A percentile compares a stretch with the other conserved stretches of the same genome.
Conservation (phyloP, 1,140 invertebrate species). For the Drosophila sproati region DNA sequence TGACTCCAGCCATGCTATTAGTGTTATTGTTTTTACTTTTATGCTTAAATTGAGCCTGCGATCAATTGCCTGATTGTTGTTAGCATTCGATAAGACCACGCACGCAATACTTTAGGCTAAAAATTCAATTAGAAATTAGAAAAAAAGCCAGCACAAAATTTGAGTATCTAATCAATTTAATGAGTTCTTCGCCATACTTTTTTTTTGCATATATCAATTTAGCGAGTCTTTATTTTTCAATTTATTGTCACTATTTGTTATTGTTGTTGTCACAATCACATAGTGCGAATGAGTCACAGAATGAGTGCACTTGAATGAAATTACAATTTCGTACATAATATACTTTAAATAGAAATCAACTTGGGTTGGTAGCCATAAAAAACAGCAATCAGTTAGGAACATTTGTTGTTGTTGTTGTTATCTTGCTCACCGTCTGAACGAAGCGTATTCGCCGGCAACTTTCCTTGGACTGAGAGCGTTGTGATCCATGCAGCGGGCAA, state of each 20-base stretch:
- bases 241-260: not conserved
- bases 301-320: slow-evolving; percentile 52
- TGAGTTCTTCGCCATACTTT: slow-evolving; percentile 55
- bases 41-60: slow-evolving; percentile 47
- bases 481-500: not conserved
- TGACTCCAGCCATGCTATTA: slow-evolving; percentile 60
- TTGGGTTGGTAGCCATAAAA: slow-evolving; percentile 41
- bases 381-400: slow-evolving; percentile 15
- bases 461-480: slow-evolving; percentile 60
- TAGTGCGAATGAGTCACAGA: slow-evolving; percentile 54
- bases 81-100: slow-evolving; percentile 53
- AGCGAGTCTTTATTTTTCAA: slow-evolving; percentile 4
- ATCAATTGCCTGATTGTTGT: slow-evolving; percentile 43
- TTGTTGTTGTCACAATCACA: slow-evolving; percentile 30
- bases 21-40: not conserved
- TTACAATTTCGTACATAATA: slow-evolving; percentile 33
- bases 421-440: slow-evolving; percentile 59
- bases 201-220: not conserved
- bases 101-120: slow-evolving; percentile 43
- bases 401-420: slow-evolving; percentile 31
- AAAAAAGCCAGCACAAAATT: slow-evolving; percentile 29
- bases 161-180: slow-evolving; percentile 71
- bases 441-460: slow-evolving; percentile 60
- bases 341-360: slow-evolving; percentile 8
- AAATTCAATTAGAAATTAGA: slow-evolving; percentile 77